Conservation (phyloP, 2,797 vertebrate species). For the Toxotes lorentzi region DNA sequence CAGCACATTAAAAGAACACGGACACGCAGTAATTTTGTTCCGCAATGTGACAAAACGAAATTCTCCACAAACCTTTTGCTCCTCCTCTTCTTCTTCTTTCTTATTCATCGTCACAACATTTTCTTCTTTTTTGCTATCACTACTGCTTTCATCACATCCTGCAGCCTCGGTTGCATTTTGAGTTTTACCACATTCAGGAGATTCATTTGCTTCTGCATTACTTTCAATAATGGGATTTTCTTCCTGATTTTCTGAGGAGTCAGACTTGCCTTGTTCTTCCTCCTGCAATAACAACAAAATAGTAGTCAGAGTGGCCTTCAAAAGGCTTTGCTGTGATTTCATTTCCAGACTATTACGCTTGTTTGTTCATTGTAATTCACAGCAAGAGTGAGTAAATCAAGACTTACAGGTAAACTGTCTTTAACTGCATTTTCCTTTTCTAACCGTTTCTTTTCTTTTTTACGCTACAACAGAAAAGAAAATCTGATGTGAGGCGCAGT, state of each 20-base stretch:
- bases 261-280: slow-evolving; percentile 56
- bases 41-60: neutral
- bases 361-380: neutral
- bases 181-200: slow-evolving; percentile 6
- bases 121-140: slow-evolving; percentile 41
- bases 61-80: slow-evolving; percentile 71
- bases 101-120: slow-evolving; percentile 29
- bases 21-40: neutral
- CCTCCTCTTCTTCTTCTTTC: slow-evolving; percentile 37
- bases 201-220: slow-evolving; percentile 36
- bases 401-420: slow-evolving; percentile 71
- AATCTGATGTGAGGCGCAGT: neutral
- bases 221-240: slow-evolving; percentile 48
- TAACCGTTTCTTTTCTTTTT: slow-evolving; percentile 81
- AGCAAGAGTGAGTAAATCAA: neutral
- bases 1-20: neutral
- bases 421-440: slow-evolving; percentile 75
- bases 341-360: neutral
- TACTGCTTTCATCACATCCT: slow-evolving; percentile 20
- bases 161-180: slow-evolving; percentile 3
- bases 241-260: slow-evolving; percentile 56
- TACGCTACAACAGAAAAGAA: slow-evolving; percentile 73
- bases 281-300: slow-evolving; percentile 54
- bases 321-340: neutral
- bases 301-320: neutral